phyloP scores from a whole-genome alignment of 2,113 vertebrate genomes.

The Eulemur macaco region DNA sequence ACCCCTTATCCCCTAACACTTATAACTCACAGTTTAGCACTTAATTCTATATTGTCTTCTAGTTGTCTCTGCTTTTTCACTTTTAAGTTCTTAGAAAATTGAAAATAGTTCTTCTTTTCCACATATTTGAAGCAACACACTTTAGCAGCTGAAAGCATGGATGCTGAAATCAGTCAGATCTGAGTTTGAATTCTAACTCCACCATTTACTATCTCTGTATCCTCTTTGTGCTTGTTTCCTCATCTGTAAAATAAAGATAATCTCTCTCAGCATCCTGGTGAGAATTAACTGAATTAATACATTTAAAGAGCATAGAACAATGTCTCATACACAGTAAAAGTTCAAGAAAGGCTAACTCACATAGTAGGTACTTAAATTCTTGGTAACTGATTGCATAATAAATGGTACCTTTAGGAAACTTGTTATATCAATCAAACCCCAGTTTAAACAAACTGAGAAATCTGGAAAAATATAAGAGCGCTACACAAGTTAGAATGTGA shows the following conservation, averaged over 20 bases:
- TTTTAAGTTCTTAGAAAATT: neutral
- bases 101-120: neutral
- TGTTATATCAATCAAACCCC: neutral
- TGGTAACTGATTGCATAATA: neutral
- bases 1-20: neutral
- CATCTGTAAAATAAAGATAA: neutral
- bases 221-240: neutral
- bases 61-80: neutral
- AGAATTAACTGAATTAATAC: neutral
- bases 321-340: neutral
- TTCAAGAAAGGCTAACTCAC: neutral
- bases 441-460: constrained; percentile 14
- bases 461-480: neutral
- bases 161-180: neutral
- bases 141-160: neutral
- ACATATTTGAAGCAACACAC: neutral
- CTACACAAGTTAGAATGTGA: neutral
- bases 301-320: neutral
- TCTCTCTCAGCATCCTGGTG: neutral
- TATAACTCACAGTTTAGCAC: neutral
- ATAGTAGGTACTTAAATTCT: neutral
- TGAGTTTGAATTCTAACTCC: neutral
- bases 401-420: neutral
- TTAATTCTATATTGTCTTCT: neutral
- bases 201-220: neutral